Base-by-base conservation (phyloP, 2,888 invertebrate genomes). In the Melipona bicolor region DNA sequence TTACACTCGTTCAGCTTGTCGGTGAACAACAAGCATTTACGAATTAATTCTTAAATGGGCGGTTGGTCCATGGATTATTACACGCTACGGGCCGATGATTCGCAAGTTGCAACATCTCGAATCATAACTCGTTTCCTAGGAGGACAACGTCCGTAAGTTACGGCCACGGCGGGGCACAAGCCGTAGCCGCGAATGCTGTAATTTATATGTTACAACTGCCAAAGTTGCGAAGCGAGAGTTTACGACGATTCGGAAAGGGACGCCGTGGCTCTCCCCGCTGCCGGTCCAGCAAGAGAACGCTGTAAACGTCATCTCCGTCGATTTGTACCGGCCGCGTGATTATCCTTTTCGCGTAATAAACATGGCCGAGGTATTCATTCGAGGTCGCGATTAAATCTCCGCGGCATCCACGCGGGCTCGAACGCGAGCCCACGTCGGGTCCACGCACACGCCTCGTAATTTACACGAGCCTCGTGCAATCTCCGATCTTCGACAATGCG, bases 201-300 rank as follows among this genome's bases (percentile, higher is more conserved):
- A 88, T 88, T 88, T 89, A 89, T 89, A 87, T 59, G 88, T 89
- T 87, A 89, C 88, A 88, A 86, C 86, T 89, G 89, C 86, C 88
- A 79, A 89, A 88, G 89, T 86, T 89, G 81, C 83, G 75, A 84
- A 87, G 88, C 83, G 86, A 84, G 80, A 82, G 77, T 85, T 89
- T 88, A 84, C 73, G 32, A 52, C 74, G 24, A 52, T 71, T 4
- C 21, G 27, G 54, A 65, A 59, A 69, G 71, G 54, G 77, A 79
- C 54, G 67, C 54, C 61, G 32, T 9, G 64, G 27, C 61, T 56
- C 50, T 49, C 52, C 52, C 70, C 52, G 21, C 43, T 43, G 36
- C 43, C 27, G 67, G 15, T 43, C 24, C 68, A 27, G 52, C 64
- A 65, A 69, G 61, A 70, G 50, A 78, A 50, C 69, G 81, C 61